phyloP scores from a whole-genome alignment of 1,140 invertebrate genomes.

The Dendroctonus valens region DNA sequence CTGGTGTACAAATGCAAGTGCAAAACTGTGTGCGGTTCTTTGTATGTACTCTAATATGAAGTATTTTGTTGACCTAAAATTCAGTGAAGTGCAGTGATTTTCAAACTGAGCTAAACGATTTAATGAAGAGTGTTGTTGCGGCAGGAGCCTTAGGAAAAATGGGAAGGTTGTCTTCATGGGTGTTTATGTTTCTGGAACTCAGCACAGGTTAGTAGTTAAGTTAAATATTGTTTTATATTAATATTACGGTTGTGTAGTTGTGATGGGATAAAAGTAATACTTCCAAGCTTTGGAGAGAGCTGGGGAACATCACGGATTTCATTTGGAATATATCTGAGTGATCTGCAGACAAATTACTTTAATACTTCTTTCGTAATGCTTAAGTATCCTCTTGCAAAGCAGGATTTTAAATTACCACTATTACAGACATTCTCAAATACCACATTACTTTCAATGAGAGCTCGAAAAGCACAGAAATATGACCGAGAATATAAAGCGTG shows the following conservation, averaged over 20 bases:
- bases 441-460: background rate
- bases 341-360: too few species aligned
- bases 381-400: too few species aligned
- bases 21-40: background rate
- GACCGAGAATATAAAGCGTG: too few species aligned
- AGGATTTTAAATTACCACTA: background rate
- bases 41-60: conserved; percentile 8
- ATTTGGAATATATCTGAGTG: too few species aligned
- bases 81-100: conserved; percentile 38
- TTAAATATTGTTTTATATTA: background rate
- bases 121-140: conserved; percentile 11
- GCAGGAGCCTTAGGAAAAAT: conserved; percentile 31
- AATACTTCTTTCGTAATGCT: too few species aligned
- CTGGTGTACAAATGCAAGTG: conserved; percentile 4
- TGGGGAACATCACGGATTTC: too few species aligned
- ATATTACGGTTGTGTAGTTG: too few species aligned
- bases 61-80: background rate
- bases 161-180: conserved; percentile 36
- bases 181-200: conserved; percentile 39
- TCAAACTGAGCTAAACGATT: conserved; percentile 5
- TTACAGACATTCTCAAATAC: conserved; percentile 1
- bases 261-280: too few species aligned
- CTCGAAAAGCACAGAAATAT: too few species aligned
- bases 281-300: too few species aligned
- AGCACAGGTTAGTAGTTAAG: conserved; percentile 37